phyloP scores from a whole-genome alignment of 2,888 invertebrate species.

The Volucella bombylans region DNA sequence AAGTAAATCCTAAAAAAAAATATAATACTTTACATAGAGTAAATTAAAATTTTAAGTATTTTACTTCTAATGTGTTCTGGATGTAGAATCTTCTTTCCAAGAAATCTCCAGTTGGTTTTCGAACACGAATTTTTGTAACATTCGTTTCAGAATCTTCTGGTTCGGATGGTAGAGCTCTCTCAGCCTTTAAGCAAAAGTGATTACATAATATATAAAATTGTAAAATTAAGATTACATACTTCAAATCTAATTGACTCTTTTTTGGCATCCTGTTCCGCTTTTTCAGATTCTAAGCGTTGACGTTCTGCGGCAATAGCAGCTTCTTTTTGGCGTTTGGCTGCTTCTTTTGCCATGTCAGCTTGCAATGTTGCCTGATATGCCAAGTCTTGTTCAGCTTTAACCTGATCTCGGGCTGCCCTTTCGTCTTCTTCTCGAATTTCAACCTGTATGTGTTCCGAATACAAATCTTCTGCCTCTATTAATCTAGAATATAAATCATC shows the following conservation, averaged over 20 bases:
- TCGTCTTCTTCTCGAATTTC: constrained; percentile 94
- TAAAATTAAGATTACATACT: constrained; percentile 74
- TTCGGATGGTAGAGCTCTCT: constrained; percentile 88
- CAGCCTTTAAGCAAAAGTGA: constrained; percentile 81
- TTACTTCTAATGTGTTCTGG: constrained; percentile 83
- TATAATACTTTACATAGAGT: not conserved
- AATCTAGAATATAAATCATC: constrained; percentile 94
- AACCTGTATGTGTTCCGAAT: constrained; percentile 88
- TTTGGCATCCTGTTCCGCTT: constrained; percentile 87
- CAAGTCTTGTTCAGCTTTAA: constrained; percentile 96
- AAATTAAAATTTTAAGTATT: constrained; percentile 21
- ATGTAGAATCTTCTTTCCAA: constrained; percentile 89
- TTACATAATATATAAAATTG: constrained; percentile 6
- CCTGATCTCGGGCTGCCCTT: constrained; percentile 92
- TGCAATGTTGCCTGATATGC: constrained; percentile 95
- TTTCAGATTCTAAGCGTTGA: constrained; percentile 89
- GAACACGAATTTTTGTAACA: constrained; percentile 90
- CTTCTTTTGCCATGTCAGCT: constrained; percentile 91
- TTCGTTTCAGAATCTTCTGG: constrained; percentile 85
- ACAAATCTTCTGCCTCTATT: constrained; percentile 94
- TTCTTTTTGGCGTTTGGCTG: constrained; percentile 90
- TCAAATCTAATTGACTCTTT: constrained; percentile 86
- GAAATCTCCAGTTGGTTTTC: constrained; percentile 90
- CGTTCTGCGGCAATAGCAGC: constrained; percentile 86
- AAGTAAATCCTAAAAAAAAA: constrained; percentile 85